Base-by-base conservation (phyloP, 2,113 vertebrate species). In the Gavialis gangeticus region DNA sequence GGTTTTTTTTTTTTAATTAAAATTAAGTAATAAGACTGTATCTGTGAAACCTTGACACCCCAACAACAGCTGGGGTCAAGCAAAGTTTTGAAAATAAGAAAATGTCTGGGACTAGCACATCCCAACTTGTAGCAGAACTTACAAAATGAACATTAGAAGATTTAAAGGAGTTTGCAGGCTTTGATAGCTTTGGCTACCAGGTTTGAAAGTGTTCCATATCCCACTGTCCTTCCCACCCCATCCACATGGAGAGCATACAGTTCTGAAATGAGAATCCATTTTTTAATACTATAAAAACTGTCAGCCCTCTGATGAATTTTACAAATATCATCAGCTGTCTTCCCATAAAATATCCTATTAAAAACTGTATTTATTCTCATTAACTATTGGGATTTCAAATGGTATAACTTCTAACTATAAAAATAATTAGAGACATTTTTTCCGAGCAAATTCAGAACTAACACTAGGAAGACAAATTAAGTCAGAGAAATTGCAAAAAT, bases 341-440 rank as follows among this genome's bases (percentile, higher is more conserved):
- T 87, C 46, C 56, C 73, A 22, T 14, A 87, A 4, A 16, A 58
- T 19, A 77, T 82, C 14, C 4, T 24, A 71, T 58, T 71, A 85
- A 78, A 71, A 37, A 24, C 4, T 13, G 4, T 75, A 5, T 1
- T 3, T 9, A 2, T 14, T 66, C 76, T 82, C n/a, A 78, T 13
- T 37, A 10, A 67, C 55, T 30, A 58, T 37, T 66, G 28, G 59
- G 89, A 91, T 59, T 0, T 1, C n/a, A 82, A 60, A 2, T 5
- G 1, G 24, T 78, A 64, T 0, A 73, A 0, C 8, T 87, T 83
- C 46, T 15, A 78, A 89, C 85, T 2, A 46, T 0, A 2, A n/a
- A 87, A 88, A 86, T 11, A 77, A 30, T 1, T 67, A 64, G 14
- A 25, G 1, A 64, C 4, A 0, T 5, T 6, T 79, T 81, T 89